Evolutionary conservation across 2,113 vertebrate genomes (phyloP).

Genomic region (Mugil cephalus): DNA sequence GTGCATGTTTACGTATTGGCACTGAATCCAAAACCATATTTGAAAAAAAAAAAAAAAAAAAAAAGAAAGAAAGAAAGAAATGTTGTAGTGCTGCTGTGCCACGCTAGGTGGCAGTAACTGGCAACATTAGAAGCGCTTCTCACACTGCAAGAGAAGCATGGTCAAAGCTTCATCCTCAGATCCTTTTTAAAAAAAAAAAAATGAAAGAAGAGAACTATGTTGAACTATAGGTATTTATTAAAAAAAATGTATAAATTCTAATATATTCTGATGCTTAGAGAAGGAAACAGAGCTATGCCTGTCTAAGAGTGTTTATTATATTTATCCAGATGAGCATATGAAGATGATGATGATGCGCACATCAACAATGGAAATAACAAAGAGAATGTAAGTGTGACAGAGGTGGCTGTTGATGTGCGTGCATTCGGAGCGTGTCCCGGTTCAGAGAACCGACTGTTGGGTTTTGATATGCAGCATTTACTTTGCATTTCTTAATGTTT

Average conservation of each 20-base stretch:
- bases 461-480: constrained; percentile 40
- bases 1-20: constrained; percentile 81
- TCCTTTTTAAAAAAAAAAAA: constrained; percentile 35
- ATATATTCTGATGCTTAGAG: constrained; percentile 67
- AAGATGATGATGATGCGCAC: constrained; percentile 35
- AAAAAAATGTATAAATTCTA: constrained; percentile 65
- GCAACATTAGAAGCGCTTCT: constrained; percentile 64
- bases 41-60: constrained; percentile 17
- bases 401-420: constrained; percentile 21
- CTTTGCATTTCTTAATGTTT: constrained; percentile 59
- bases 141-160: constrained; percentile 66
- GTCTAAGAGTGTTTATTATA: constrained; percentile 71
- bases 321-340: constrained; percentile 56
- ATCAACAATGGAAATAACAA: constrained; percentile 53
- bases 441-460: constrained; percentile 39
- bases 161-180: constrained; percentile 47
- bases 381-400: constrained; percentile 57
- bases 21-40: constrained; percentile 50
- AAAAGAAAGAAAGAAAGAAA: constrained; percentile 61
- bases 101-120: constrained; percentile 84
- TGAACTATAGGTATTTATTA: constrained; percentile 78
- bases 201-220: constrained; percentile 50
- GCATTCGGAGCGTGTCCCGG: constrained; percentile 22
- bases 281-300: constrained; percentile 57
- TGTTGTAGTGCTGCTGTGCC: constrained; percentile 77